Evolutionary conservation across 1,140 invertebrate species (phyloP), one percentile per base, ranked within the genome.

Genomic region (Paracyclopina nana): DNA sequence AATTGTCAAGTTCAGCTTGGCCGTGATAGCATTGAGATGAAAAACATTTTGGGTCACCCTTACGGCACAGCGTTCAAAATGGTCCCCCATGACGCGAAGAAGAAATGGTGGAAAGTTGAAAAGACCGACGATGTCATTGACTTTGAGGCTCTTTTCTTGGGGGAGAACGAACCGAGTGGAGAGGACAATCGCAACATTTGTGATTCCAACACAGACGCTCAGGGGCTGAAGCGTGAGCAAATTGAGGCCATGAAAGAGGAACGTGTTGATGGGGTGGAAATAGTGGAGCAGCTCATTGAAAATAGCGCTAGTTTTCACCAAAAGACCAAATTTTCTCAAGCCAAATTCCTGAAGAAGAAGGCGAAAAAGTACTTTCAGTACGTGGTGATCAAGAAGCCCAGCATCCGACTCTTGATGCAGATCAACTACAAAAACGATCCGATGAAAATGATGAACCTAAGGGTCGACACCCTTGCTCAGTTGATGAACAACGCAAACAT

Each of bases 331-430:
- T 94, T 79, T 63, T 82, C 86, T 0, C 85, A 94, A 64, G 80
- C 86, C 57, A 95, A 95, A 62, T 95, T 94, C 63, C 71, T 95
- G 6, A 80, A 78, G 43, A 94, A 94, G 61, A 95, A 95, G 63
- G 80, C 85, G 57, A 80, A 79, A 55, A 91, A 91, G 62, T 91
- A 90, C 63, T 80, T 74, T 61, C 77, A 81, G 57, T 80, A 74
- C 59, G 64, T 87, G 16, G 75, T 77, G 52, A 71, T 88, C 28
- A 64, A 76, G 12, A 75, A 72, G 59, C 82, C 87, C 0, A 81
- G 71, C 25, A 71, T 88, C 49, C 65, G 78, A 42, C 61, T 79
- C 1, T 64, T 94, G 24, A 67, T 76, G 14, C 77, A 86, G 56
- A 78, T 88, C 59, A 79, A 83, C 60, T 83, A 78, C 57, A 71